A percentile compares a stretch with the other conserved stretches of the same genome.
Conservation (phyloP, 2,797 vertebrate genomes). For the Molossus alvarezi region DNA sequence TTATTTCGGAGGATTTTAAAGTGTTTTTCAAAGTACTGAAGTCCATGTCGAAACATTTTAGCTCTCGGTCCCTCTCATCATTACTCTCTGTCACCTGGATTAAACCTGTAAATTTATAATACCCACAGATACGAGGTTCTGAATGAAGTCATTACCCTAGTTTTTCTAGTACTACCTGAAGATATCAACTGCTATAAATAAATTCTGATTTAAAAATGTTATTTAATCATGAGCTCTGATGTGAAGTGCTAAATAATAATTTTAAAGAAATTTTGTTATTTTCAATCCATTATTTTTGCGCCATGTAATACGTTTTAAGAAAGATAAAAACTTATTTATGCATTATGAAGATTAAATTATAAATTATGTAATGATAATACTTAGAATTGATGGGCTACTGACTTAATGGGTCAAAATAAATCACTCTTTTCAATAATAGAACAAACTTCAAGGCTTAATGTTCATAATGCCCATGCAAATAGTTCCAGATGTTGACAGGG, state of each 20-base stretch:
- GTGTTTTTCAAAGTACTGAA: conserved; percentile 64
- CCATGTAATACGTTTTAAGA: conserved; percentile 45
- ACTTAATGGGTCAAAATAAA: conserved; percentile 71
- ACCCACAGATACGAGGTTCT: neutral
- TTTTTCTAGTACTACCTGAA: neutral
- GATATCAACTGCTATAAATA: neutral
- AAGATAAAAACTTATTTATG: conserved; percentile 80
- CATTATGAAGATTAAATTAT: conserved; percentile 79
- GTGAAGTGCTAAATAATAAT: neutral
- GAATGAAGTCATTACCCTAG: neutral
- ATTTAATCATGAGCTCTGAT: neutral
- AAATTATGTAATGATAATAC: conserved; percentile 84
- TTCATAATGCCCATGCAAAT: neutral
- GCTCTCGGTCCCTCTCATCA: neutral
- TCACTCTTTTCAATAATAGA: neutral
- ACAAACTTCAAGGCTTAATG: neutral
- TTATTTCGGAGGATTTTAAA: conserved; percentile 56
- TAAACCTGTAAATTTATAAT: conserved; percentile 14
- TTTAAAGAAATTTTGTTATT: conserved; percentile 12
- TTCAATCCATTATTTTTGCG: neutral
- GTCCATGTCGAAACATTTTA: conserved; percentile 9
- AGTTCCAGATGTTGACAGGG: neutral
- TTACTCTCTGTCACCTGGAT: neutral
- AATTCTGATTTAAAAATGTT: conserved; percentile 22
- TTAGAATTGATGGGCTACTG: conserved; percentile 64